A percentile compares a stretch with the other conserved stretches of the same genome.
Conservation (phyloP, 2,113 vertebrate genomes). For the Mastomys natalensis region DNA sequence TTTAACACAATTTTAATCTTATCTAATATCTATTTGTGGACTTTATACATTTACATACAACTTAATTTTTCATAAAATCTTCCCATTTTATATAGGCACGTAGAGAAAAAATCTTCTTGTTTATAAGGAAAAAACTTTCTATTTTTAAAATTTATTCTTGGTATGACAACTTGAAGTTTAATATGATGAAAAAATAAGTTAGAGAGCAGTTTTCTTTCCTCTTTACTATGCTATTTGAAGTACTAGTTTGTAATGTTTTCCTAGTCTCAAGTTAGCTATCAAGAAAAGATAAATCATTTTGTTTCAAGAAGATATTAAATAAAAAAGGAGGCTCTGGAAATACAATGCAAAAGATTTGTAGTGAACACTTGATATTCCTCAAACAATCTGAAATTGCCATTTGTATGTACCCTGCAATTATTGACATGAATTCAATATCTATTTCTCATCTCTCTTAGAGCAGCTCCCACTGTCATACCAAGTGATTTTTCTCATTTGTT, state of each 20-base stretch:
- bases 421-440: neutral
- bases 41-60: neutral
- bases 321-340: neutral
- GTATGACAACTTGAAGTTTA: constrained; percentile 50
- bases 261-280: neutral
- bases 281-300: neutral
- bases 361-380: neutral
- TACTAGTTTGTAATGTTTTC: neutral
- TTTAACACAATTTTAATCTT: constrained; percentile 12
- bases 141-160: neutral
- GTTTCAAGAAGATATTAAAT: neutral
- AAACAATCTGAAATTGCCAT: neutral
- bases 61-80: constrained; percentile 24
- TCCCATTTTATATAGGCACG: neutral
- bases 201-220: neutral
- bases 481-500: neutral
- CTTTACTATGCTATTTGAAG: neutral
- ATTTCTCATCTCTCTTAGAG: neutral
- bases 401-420: neutral
- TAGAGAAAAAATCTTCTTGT: neutral
- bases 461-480: neutral
- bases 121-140: neutral
- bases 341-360: neutral
- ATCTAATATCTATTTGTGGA: neutral
- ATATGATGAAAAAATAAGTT: neutral